Evolutionary conservation across 2,113 vertebrate species (phyloP).

Genomic region (Elephas maximus): DNA sequence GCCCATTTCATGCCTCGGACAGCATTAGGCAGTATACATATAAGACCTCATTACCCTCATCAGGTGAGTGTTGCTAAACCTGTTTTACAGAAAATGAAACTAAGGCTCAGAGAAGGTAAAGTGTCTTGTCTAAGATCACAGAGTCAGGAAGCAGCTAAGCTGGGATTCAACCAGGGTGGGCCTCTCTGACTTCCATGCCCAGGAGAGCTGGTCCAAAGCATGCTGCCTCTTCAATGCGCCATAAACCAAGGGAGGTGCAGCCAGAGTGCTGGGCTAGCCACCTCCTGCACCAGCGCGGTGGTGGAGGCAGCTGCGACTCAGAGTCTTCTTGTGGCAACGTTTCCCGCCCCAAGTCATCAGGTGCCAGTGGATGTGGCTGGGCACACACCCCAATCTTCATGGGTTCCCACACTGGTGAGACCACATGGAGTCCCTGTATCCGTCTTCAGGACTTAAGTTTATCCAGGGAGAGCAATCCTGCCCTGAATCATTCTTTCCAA

Average conservation of each 20-base stretch:
- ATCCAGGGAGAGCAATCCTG: constrained; percentile 8
- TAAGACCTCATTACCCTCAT: not conserved
- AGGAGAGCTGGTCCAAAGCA: not conserved
- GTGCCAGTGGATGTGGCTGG: constrained; percentile 56
- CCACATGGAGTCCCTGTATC: accelerated
- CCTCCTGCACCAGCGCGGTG: constrained; percentile 38
- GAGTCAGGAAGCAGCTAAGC: not conserved
- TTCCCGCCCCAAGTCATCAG: constrained; percentile 71
- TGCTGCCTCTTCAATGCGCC: not conserved
- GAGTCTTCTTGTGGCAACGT: constrained; percentile 32
- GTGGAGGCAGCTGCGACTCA: constrained; percentile 72
- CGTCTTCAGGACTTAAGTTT: constrained; percentile 3
- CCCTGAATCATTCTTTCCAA: not conserved
- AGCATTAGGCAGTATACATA: not conserved
- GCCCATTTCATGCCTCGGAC: not conserved
- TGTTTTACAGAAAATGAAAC: not conserved
- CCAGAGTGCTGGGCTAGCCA: not conserved
- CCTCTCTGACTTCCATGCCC: constrained; percentile 41
- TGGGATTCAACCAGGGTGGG: constrained; percentile 24
- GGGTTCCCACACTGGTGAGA: not conserved
- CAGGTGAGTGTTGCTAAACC: not conserved
- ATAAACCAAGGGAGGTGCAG: not conserved
- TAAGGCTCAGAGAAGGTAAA: constrained; percentile 1
- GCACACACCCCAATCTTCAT: accelerated
- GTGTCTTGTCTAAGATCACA: not conserved